Conservation (phyloP, 2,113 vertebrate species). For the Callopanchax toddi region DNA sequence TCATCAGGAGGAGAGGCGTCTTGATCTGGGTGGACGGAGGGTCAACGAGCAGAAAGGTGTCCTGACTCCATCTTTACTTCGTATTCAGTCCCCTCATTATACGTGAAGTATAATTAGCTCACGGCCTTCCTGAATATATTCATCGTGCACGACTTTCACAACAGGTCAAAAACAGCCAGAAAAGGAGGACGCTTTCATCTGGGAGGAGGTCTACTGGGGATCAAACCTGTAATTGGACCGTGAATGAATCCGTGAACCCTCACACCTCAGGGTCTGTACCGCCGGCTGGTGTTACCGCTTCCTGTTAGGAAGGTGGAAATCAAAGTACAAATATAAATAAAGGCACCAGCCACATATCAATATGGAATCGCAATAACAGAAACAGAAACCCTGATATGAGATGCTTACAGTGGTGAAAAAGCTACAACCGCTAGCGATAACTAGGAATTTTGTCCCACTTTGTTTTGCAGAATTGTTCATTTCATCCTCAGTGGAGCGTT, state of each 20-base stretch:
- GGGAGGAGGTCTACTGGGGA: neutral
- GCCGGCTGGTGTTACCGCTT: neutral
- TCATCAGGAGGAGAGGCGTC: constrained; percentile 16
- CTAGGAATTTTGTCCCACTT: too few relatives aligned
- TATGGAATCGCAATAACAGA: too few relatives aligned
- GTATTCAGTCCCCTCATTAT: constrained; percentile 36
- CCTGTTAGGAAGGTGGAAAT: neutral
- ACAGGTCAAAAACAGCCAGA: constrained; percentile 34
- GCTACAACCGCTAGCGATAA: too few relatives aligned
- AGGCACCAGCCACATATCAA: too few relatives aligned
- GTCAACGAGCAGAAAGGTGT: constrained; percentile 43
- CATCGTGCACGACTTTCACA: constrained; percentile 25
- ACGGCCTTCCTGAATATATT: constrained; percentile 50
- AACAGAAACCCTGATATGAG: too few relatives aligned
- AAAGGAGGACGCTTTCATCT: constrained; percentile 14
- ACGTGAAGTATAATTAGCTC: constrained; percentile 39
- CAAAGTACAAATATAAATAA: neutral
- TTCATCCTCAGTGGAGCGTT: too few relatives aligned
- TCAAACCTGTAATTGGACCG: constrained; percentile 18
- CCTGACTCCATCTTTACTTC: neutral
- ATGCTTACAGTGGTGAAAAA: too few relatives aligned
- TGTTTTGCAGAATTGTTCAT: too few relatives aligned
- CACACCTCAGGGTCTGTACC: neutral
- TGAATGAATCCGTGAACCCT: neutral
- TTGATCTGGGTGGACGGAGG: neutral